phyloP scores from a whole-genome alignment of 92 coral and sea anemone genomes.

The Heliopora coerulea region DNA sequence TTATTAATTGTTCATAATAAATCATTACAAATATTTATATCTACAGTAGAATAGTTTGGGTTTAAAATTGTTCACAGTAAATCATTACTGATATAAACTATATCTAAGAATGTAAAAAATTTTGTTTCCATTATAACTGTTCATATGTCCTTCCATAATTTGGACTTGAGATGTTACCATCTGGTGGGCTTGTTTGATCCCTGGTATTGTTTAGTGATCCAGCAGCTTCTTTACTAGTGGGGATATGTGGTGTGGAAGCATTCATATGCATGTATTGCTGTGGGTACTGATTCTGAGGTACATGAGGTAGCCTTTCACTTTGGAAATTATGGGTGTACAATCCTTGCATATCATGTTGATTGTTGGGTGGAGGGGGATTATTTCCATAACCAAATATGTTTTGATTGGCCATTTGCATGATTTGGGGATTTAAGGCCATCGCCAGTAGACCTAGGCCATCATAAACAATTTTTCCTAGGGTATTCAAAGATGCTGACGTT shows the following conservation, averaged over 20 bases:
- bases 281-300: background rate
- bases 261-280: background rate
- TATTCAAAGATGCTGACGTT: constrained; percentile 27
- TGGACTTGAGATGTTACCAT: background rate
- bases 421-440: constrained; percentile 42
- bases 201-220: too few species aligned
- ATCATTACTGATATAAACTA: background rate
- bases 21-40: too few species aligned
- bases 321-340: background rate
- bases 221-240: too few species aligned
- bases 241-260: too few species aligned
- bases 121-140: too few species aligned
- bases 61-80: background rate
- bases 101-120: background rate
- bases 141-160: background rate
- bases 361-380: background rate
- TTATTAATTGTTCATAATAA: too few species aligned
- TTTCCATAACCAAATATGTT: background rate
- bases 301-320: background rate
- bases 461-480: constrained; percentile 37
- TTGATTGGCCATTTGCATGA: constrained; percentile 34
- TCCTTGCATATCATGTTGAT: background rate
- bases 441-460: constrained; percentile 49
- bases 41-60: too few species aligned
- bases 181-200: background rate